These are phyloP conservation scores for Melanotaenia parkinsoni DNA, from an alignment of 2,797 vertebrate species.

Conservation along the genomic window DNA sequence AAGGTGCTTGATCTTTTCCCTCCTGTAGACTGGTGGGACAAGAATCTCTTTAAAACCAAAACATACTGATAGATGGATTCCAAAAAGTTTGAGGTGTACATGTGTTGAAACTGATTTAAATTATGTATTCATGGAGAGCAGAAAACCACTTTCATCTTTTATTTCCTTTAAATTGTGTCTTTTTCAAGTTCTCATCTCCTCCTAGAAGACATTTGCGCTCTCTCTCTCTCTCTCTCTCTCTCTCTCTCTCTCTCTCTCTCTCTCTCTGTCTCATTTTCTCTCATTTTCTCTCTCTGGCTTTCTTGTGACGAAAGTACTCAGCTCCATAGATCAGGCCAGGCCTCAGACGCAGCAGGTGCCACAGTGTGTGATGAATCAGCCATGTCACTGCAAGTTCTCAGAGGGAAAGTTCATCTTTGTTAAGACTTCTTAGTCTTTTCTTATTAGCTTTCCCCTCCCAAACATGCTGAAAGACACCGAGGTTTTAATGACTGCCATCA, in stretches of 20 bases:
- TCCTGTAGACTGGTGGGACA: too few relatives aligned
- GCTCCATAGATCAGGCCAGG: conserved; percentile 42
- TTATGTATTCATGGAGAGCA: conserved; percentile 20
- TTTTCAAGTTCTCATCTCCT: conserved; percentile 3
- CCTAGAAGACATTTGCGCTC: conserved; percentile 17
- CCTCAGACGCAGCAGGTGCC: conserved; percentile 53
- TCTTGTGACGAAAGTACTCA: conserved; percentile 44
- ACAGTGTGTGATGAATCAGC: conserved; percentile 57
- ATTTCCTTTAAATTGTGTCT: conserved; percentile 25
- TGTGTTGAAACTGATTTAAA: background rate
- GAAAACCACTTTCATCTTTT: conserved; percentile 45
- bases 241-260: background rate
- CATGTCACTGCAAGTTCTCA: conserved; percentile 30
- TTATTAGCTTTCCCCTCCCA: conserved; percentile 32
- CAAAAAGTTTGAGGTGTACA: too few relatives aligned
- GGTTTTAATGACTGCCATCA: conserved; percentile 20
- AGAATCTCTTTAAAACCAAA: too few relatives aligned
- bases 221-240: background rate
- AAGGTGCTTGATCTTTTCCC: too few relatives aligned
- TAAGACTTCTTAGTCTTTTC: conserved; percentile 39
- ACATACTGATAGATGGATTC: background rate
- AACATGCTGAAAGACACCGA: conserved; percentile 9
- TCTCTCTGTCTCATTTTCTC: background rate
- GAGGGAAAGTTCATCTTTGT: conserved; percentile 57
- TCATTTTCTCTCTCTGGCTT: conserved; percentile 3